Base-by-base conservation (phyloP, 2,888 invertebrate species). In the Lamellibrachia satsuma region DNA sequence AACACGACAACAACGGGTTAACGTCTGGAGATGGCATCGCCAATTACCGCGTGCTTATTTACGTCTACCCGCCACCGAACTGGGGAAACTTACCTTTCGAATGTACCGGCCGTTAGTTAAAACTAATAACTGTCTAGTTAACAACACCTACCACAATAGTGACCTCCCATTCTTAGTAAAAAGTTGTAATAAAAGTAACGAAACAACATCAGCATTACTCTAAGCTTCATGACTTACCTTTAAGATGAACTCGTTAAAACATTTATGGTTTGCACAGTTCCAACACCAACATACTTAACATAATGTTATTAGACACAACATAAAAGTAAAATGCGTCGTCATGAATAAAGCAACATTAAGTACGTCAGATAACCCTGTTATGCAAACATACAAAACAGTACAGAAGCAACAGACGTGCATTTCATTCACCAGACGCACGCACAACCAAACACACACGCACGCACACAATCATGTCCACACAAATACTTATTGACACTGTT, bases 261-360 rank as follows among this genome's bases (percentile, higher is more conserved):
- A 15, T 2, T 75, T 75, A 75, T 75, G n/a, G 75, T 75, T 75
- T 75, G 15, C 75, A 75, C 22, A 22, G 75, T 15, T 75, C 75
- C 75, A 75, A 75, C 75, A 75, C 75, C 51, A 90, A 27, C 27
- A 75, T 51, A 11, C 51, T 39, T 27, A 75, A 60, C 15, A 52
- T 9, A 39, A 39, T 91, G 15, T 52, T 91, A 90, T 75, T 90
- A 60, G 4, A 75, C 75, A 11, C n/a, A 75, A 22, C 75, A 75
- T 11, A 75, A n/a, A 22, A 75, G n/a, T 75, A 11, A 75, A 75
- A 75, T 22, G 75, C n/a, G 6, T 22, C 39, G 60, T 52, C 92
- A 92, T 90, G 15, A 60, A 92, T 90, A 4, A 92, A 92, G n/a
- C 39, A 92, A 92, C 90, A 92, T 51, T 52, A 22, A 92, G 51